Conservation (phyloP, 2,113 vertebrate species). For the Lutjanus erythropterus region DNA sequence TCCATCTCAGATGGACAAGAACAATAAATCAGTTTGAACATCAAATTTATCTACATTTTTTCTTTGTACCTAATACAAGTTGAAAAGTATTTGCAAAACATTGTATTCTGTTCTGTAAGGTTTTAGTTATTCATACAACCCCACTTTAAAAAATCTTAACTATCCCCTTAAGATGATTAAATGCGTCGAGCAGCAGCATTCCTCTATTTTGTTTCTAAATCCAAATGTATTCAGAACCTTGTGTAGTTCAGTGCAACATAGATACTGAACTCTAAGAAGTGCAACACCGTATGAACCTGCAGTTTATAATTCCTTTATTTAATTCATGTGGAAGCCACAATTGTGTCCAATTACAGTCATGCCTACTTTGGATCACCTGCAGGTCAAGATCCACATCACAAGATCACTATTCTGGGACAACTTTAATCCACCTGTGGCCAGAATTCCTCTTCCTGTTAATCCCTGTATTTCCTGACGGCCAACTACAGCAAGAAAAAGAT, state of each 20-base stretch:
- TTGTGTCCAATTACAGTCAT: constrained; percentile 56
- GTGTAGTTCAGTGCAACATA: not conserved
- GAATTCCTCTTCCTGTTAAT: constrained; percentile 68
- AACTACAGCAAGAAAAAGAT: constrained; percentile 49
- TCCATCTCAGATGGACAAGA: no score
- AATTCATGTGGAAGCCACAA: constrained; percentile 9
- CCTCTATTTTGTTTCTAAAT: not conserved
- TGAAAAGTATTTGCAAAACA: no score
- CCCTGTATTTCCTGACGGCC: constrained; percentile 45
- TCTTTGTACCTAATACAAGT: no score
- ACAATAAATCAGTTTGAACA: no score
- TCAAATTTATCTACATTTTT: no score
- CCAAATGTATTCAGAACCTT: not conserved
- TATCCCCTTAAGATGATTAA: no score
- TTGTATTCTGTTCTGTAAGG: no score
- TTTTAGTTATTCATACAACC: no score
- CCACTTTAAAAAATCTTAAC: no score
- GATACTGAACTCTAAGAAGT: not conserved
- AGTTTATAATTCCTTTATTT: not conserved
- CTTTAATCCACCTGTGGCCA: constrained; percentile 71
- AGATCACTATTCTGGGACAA: constrained; percentile 67
- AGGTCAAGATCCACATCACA: constrained; percentile 60
- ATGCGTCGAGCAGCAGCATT: not conserved
- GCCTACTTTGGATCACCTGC: constrained; percentile 50
- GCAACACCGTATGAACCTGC: not conserved